These are phyloP conservation scores for Junonia oenone DNA, from an alignment of 2,888 invertebrate genomes.

Conservation along the genomic window DNA sequence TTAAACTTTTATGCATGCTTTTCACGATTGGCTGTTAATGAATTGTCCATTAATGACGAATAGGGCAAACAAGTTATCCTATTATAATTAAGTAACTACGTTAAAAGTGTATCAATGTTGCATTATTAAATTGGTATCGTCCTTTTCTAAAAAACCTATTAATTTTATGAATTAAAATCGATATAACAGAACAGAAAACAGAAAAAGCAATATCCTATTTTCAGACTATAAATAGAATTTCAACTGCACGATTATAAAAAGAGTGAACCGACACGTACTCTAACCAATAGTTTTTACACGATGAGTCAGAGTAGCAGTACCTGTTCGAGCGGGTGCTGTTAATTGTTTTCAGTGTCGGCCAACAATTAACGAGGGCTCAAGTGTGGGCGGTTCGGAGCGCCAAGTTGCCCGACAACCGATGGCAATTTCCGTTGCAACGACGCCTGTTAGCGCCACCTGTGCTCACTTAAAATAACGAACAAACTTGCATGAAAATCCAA, in stretches of 20 bases:
- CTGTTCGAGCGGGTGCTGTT: constrained; percentile 41
- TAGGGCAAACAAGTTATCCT: too few species aligned
- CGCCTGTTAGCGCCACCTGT: constrained; percentile 58
- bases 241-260: background rate
- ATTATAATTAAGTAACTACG: too few species aligned
- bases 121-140: too few species aligned
- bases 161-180: too few species aligned
- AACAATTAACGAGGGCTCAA: constrained; percentile 50
- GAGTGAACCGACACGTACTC: background rate
- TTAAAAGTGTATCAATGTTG: too few species aligned
- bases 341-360: constrained; percentile 58
- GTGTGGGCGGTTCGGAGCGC: constrained; percentile 40
- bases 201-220: too few species aligned
- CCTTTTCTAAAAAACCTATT: too few species aligned
- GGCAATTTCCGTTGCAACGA: constrained; percentile 61
- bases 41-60: too few species aligned
- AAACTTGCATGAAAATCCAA: constrained; percentile 33
- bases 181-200: too few species aligned
- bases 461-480: constrained; percentile 48
- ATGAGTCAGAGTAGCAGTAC: constrained; percentile 2
- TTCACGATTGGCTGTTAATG: too few species aligned
- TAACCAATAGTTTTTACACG: background rate
- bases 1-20: too few species aligned
- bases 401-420: constrained; percentile 46
- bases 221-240: too few species aligned